Evolutionary conservation across 2,797 vertebrate species (phyloP).

Genomic region (Bryconaethiops microstoma): DNA sequence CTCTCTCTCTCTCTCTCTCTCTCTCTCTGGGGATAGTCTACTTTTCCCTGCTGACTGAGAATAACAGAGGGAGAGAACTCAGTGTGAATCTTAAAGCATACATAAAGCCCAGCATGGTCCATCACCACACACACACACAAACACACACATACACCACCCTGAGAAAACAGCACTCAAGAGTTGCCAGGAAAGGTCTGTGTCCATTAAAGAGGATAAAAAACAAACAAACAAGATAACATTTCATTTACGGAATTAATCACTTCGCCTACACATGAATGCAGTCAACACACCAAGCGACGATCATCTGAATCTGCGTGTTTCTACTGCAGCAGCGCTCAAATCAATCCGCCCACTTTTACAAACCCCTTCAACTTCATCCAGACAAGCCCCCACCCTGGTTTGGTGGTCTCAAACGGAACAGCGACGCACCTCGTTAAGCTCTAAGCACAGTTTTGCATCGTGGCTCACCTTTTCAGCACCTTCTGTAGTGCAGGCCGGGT

Average conservation of each 20-base stretch:
- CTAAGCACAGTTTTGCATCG: background rate
- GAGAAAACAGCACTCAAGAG: background rate
- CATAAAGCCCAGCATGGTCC: background rate
- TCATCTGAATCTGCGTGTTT: background rate
- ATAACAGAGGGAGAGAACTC: background rate
- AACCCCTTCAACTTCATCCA: constrained; percentile 68
- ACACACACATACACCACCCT: background rate
- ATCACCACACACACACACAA: background rate
- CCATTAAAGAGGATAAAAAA: background rate
- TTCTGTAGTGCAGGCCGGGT: constrained; percentile 64
- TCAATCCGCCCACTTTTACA: constrained; percentile 68
- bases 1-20: background rate
- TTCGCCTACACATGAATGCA: constrained; percentile 4
- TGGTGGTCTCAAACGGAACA: background rate
- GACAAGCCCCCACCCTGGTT: constrained; percentile 52
- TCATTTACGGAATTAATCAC: background rate
- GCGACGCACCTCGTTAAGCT: background rate
- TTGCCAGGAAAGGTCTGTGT: background rate
- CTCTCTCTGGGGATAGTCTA: constrained; percentile 17
- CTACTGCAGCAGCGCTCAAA: constrained; percentile 30
- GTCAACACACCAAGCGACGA: background rate
- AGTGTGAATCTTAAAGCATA: background rate
- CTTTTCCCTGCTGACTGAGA: constrained; percentile 20
- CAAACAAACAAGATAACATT: background rate
- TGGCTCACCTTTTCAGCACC: constrained; percentile 70